Percentiles rank a stretch among this genome's conserved stretches.
Evolutionary conservation across 2,888 invertebrate species (phyloP).

Genomic region (Rotaria sp.): DNA sequence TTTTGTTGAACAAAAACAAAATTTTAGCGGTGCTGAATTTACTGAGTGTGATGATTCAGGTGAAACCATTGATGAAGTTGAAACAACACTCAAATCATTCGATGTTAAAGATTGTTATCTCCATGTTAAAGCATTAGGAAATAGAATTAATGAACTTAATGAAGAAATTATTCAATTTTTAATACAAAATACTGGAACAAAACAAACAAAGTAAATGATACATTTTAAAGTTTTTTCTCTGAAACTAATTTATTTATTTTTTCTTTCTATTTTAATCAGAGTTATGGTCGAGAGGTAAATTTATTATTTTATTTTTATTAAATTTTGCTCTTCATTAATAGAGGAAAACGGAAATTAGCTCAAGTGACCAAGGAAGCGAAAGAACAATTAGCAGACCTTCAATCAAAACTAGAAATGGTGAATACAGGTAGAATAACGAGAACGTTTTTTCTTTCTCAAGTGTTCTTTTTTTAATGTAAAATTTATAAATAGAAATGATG

Average conservation of each 20-base stretch:
- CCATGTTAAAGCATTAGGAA: conserved; percentile 32
- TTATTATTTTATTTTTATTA: neutral
- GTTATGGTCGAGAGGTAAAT: neutral
- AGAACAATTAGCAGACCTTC: conserved; percentile 9
- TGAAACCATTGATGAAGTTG: conserved; percentile 31
- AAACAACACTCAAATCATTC: conserved; percentile 20
- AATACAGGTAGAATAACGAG: neutral
- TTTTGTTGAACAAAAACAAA: conserved; percentile 39
- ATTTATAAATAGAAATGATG: neutral
- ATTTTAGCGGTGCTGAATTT: conserved; percentile 28
- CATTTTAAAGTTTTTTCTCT: neutral
- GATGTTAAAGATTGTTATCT: conserved; percentile 5
- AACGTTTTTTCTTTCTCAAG: neutral
- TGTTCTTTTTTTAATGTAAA: neutral
- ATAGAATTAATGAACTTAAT: conserved; percentile 34
- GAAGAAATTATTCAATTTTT: conserved; percentile 40
- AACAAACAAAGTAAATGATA: conserved; percentile 35
- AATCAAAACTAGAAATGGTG: neutral
- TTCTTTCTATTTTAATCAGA: neutral
- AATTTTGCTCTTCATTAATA: neutral
- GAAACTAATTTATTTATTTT: neutral
- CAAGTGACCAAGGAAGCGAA: neutral
- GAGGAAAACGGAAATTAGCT: conserved; percentile 1
- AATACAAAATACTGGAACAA: conserved; percentile 34
- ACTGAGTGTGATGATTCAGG: conserved; percentile 23